phyloP scores from a whole-genome alignment of 1,140 invertebrate genomes.

The Pogonomyrmex californicus region DNA sequence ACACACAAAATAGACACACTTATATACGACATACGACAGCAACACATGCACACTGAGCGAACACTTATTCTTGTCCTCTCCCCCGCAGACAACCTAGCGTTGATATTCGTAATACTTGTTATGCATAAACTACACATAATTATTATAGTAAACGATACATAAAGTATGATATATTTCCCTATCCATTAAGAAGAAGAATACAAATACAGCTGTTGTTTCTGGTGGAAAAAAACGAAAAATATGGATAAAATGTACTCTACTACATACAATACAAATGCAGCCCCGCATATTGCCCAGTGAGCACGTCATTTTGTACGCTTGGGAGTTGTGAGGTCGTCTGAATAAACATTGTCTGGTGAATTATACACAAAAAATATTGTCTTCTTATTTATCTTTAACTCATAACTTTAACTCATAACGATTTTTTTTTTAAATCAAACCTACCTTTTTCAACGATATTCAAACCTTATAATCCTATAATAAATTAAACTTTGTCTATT shows the following conservation, averaged over 20 bases:
- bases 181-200: conserved; percentile 85
- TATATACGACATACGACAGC: conserved; percentile 60
- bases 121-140: conserved; percentile 88
- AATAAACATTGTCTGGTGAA: conserved; percentile 91
- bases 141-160: conserved; percentile 87
- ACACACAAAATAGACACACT: conserved; percentile 17
- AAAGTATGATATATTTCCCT: conserved; percentile 88
- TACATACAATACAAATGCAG: conserved; percentile 81
- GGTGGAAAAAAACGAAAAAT: conserved; percentile 67
- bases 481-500: too few relatives aligned
- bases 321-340: conserved; percentile 90
- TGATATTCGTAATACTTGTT: conserved; percentile 87
- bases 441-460: background rate
- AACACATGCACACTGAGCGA: conserved; percentile 57
- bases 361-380: conserved; percentile 84
- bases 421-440: background rate
- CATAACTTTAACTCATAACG: background rate
- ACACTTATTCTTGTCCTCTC: conserved; percentile 28
- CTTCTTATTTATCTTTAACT: conserved; percentile 75
- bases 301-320: conserved; percentile 89
- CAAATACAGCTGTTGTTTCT: conserved; percentile 79
- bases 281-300: conserved; percentile 88
- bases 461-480: background rate
- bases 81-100: conserved; percentile 85
- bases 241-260: conserved; percentile 75